A percentile compares a stretch with the other conserved stretches of the same genome.
phyloP scores from a whole-genome alignment of 2,888 invertebrate genomes.

The Drosophila siamana region DNA sequence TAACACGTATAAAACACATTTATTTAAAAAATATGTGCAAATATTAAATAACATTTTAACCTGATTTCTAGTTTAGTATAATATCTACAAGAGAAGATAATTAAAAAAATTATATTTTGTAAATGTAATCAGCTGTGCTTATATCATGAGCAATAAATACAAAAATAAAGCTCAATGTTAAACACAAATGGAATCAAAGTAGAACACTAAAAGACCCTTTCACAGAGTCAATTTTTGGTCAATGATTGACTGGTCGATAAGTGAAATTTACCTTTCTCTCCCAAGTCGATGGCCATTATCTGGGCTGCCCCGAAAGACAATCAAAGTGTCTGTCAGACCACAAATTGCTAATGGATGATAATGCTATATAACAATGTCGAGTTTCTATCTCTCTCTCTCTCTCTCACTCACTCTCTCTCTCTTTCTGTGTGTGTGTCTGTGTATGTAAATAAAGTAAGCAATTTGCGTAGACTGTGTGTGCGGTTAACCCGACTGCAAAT shows the following conservation, averaged over 20 bases:
- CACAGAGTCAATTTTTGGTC: background rate
- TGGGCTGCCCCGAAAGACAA: slow-evolving; percentile 11
- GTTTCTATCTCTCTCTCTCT: background rate
- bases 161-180: background rate
- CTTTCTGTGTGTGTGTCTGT: background rate
- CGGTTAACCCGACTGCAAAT: slow-evolving; percentile 58
- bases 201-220: background rate
- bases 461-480: slow-evolving; percentile 55
- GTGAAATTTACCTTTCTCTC: slow-evolving; percentile 22
- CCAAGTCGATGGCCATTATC: background rate
- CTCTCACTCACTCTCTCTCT: too few species aligned
- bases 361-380: slow-evolving; percentile 3
- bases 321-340: slow-evolving; percentile 30
- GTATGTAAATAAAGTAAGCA: slow-evolving; percentile 59
- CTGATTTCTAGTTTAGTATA: too few species aligned
- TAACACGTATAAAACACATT: too few species aligned
- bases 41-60: too few species aligned
- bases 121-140: background rate
- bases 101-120: background rate
- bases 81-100: too few species aligned
- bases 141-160: too few species aligned
- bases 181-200: background rate
- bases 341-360: slow-evolving; percentile 48
- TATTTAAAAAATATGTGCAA: too few species aligned
- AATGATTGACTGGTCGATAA: slow-evolving; percentile 15